phyloP scores from a whole-genome alignment of 2,113 vertebrate genomes.

The Polypterus senegalus region DNA sequence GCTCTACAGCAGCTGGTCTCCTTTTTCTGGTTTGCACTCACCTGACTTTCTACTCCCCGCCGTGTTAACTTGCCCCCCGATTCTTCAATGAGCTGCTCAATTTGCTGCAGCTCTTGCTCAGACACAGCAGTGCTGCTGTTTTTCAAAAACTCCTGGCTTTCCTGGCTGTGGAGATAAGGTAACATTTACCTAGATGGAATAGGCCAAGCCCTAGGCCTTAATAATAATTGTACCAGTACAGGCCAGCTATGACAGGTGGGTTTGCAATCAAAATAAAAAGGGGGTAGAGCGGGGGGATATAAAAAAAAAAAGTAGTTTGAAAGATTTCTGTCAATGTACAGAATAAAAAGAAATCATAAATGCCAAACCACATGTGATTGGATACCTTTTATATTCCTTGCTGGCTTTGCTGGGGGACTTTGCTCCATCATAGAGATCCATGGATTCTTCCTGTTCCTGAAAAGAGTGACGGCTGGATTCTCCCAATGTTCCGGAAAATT shows the following conservation, averaged over 20 bases:
- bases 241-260: too few relatives aligned
- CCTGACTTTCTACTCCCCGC: slow-evolving; percentile 67
- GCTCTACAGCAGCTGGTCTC: too few relatives aligned
- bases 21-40: slow-evolving; percentile 23
- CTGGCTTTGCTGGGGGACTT: slow-evolving; percentile 51
- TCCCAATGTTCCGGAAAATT: slow-evolving; percentile 38
- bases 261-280: too few relatives aligned
- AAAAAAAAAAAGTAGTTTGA: too few relatives aligned
- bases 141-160: slow-evolving; percentile 67
- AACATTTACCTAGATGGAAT: background rate
- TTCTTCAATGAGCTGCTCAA: slow-evolving; percentile 73
- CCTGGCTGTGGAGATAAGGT: slow-evolving; percentile 53
- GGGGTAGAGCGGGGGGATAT: too few relatives aligned
- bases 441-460: slow-evolving; percentile 41
- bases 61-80: slow-evolving; percentile 82
- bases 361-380: too few relatives aligned
- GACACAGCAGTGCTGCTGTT: slow-evolving; percentile 35
- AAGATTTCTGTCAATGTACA: too few relatives aligned
- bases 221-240: background rate
- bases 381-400: slow-evolving; percentile 58
- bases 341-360: too few relatives aligned
- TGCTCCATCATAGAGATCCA: slow-evolving; percentile 45
- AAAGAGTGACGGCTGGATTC: slow-evolving; percentile 34
- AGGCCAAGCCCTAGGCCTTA: background rate
- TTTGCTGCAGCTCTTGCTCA: slow-evolving; percentile 79